These are phyloP conservation scores for Cyphomyrus plagiostoma DNA, from an alignment of 2,113 vertebrate genomes.

Conservation along the genomic window DNA sequence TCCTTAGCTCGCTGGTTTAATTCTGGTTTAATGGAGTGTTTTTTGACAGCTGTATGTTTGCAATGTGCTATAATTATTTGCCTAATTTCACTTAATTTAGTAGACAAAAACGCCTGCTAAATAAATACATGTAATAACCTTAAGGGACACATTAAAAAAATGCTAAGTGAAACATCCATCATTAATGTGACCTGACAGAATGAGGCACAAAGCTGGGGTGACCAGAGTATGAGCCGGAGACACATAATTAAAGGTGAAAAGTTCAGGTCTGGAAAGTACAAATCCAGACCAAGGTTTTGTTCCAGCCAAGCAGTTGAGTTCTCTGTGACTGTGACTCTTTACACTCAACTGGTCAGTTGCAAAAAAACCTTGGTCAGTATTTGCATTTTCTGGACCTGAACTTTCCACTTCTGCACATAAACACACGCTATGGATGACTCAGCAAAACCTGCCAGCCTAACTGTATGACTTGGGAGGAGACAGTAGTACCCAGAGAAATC, in stretches of 20 bases:
- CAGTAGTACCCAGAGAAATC: not conserved
- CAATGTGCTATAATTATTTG: not conserved
- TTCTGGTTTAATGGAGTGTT: too few relatives aligned
- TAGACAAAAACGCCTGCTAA: not conserved
- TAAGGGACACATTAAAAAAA: not conserved
- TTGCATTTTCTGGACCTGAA: not conserved
- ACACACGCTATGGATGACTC: not conserved
- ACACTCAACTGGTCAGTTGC: not conserved
- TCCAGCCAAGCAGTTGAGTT: not conserved
- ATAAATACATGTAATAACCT: not conserved
- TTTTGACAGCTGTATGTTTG: too few relatives aligned
- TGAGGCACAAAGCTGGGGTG: not conserved
- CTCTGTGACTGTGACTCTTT: not conserved
- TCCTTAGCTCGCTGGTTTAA: not conserved
- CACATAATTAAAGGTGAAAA: not conserved
- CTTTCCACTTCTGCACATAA: not conserved
- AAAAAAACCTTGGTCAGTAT: not conserved
- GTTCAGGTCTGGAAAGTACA: not conserved
- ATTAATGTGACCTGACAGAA: not conserved
- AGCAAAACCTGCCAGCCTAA: not conserved
- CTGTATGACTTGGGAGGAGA: not conserved
- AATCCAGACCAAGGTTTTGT: not conserved
- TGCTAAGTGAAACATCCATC: too few relatives aligned
- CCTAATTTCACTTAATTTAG: not conserved
- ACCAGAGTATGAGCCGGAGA: not conserved